Conservation (phyloP, 2,888 invertebrate species). For the Chloroclystis v-ata region DNA sequence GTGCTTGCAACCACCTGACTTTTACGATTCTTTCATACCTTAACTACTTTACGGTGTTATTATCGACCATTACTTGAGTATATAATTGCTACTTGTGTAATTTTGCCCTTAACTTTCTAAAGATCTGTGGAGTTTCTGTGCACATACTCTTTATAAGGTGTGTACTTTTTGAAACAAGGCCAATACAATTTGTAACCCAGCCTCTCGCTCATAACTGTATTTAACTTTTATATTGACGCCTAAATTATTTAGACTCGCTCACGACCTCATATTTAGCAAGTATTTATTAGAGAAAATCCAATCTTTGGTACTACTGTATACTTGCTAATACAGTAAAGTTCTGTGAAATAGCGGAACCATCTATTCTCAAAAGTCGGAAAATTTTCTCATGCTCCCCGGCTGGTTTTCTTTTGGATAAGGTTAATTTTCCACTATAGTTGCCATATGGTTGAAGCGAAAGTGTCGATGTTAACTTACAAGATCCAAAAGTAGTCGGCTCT, state of each 20-base stretch:
- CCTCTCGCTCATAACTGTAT: conserved; percentile 23
- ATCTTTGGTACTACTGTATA: too few relatives aligned
- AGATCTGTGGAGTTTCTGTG: conserved; percentile 15
- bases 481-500: background rate
- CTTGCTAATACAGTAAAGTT: too few relatives aligned
- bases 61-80: conserved; percentile 4
- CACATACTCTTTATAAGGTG: conserved; percentile 22
- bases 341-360: too few relatives aligned
- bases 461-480: conserved; percentile 32
- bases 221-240: conserved; percentile 17
- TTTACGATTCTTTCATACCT: conserved; percentile 3
- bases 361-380: too few relatives aligned
- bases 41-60: conserved; percentile 4
- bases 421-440: conserved; percentile 22
- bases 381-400: too few relatives aligned
- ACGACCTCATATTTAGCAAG: background rate
- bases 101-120: conserved; percentile 24
- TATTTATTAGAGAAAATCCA: too few relatives aligned
- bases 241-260: conserved; percentile 10
- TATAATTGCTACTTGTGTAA: conserved; percentile 11
- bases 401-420: conserved; percentile 9
- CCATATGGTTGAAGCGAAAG: conserved; percentile 47
- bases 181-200: conserved; percentile 24
- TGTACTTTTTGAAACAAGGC: conserved; percentile 27
- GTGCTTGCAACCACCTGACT: background rate